Evolutionary conservation across 2,888 invertebrate genomes (phyloP).

Genomic region (Helobdella robusta): DNA sequence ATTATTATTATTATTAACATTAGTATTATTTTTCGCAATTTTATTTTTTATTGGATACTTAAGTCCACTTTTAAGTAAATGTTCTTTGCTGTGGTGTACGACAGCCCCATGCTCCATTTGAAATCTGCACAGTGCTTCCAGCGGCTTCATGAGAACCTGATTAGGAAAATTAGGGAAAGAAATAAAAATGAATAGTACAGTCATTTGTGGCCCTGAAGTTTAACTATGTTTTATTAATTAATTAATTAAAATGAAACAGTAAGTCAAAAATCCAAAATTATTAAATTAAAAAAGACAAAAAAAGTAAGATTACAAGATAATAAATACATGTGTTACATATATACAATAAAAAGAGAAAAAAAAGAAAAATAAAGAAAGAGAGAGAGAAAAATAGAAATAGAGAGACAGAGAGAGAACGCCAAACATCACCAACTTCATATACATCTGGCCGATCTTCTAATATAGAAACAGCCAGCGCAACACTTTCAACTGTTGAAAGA

Average conservation of each 20-base stretch:
- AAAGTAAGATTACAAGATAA: no score
- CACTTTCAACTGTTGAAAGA: slow-evolving; percentile 79
- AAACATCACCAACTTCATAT: slow-evolving; percentile 50
- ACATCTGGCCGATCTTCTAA: slow-evolving; percentile 64
- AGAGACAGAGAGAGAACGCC: slow-evolving; percentile 52
- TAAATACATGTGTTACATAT: no score
- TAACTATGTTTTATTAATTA: no score
- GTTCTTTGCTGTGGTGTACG: slow-evolving; percentile 83
- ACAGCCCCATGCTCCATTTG: slow-evolving; percentile 84
- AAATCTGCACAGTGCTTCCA: slow-evolving; percentile 72
- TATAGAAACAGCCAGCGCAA: slow-evolving; percentile 66
- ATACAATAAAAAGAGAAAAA: not conserved
- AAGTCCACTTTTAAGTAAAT: slow-evolving; percentile 56
- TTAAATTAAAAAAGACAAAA: no score
- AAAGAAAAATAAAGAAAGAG: no score
- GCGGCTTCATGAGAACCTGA: slow-evolving; percentile 62
- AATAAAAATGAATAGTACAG: no score
- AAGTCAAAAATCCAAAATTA: no score
- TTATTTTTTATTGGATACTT: slow-evolving; percentile 39
- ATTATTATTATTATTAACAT: not conserved
- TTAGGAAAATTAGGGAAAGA: no score
- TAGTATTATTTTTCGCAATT: no score
- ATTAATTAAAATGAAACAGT: no score
- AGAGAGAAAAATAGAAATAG: no score
- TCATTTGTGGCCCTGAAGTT: no score